Conservation (phyloP, 2,113 vertebrate genomes). For the Cynoglossus semilaevis region DNA sequence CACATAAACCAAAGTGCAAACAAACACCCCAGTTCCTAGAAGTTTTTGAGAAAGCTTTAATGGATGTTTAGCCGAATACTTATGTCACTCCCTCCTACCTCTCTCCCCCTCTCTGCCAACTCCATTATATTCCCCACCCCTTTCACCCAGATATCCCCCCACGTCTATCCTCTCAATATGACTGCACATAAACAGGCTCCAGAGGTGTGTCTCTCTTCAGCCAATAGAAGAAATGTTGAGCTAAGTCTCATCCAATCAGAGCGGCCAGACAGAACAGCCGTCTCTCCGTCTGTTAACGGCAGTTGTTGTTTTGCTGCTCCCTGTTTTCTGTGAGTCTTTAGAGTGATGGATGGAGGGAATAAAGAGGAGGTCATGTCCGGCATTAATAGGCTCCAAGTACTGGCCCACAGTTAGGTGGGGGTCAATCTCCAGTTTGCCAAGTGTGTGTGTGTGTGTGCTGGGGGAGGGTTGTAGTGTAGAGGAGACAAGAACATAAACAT, state of each 20-base stretch:
- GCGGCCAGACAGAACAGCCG: conserved; percentile 33
- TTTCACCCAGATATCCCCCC: conserved; percentile 33
- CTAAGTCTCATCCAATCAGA: conserved; percentile 46
- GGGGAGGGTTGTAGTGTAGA: neutral
- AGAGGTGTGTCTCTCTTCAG: conserved; percentile 78
- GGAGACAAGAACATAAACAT: conserved; percentile 14
- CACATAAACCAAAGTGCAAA: conserved; percentile 51
- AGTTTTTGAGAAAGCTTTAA: conserved; percentile 66
- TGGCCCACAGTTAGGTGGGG: conserved; percentile 55
- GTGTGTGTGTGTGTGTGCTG: conserved; percentile 11
- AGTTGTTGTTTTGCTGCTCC: conserved; percentile 75
- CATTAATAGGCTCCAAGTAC: conserved; percentile 63
- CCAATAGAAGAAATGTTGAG: conserved; percentile 73
- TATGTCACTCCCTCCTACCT: conserved; percentile 19
- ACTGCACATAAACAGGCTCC: conserved; percentile 79
- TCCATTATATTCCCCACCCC: conserved; percentile 32
- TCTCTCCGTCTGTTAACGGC: conserved; percentile 61
- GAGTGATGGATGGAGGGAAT: conserved; percentile 74
- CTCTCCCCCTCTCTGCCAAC: conserved; percentile 11
- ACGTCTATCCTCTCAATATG: conserved; percentile 19
- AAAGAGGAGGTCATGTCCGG: conserved; percentile 63
- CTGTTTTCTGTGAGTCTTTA: conserved; percentile 47
- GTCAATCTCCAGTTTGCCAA: conserved; percentile 45
- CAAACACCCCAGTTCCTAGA: conserved; percentile 75
- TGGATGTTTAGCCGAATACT: conserved; percentile 36